Evolutionary conservation across 2,888 invertebrate genomes (phyloP).

Genomic region (Brachyptera risi): DNA sequence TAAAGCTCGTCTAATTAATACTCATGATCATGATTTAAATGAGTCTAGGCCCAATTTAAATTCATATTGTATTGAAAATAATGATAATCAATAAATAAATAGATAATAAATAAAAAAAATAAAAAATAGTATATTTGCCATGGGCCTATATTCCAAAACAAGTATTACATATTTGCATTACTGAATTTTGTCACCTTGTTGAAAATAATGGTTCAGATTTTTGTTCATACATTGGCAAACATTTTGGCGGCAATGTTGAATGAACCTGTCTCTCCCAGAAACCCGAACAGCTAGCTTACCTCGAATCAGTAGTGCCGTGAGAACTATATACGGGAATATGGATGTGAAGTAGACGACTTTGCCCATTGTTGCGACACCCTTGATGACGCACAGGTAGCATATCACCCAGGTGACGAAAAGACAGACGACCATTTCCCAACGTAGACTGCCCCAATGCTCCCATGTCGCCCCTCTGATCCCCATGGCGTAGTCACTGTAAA

Average conservation of each 20-base stretch:
- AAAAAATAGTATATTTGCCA: no score
- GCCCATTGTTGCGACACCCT: slow-evolving; percentile 38
- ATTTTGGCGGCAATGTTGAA: not conserved
- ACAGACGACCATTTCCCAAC: slow-evolving; percentile 48
- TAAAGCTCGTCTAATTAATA: no score
- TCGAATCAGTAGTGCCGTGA: slow-evolving; percentile 31
- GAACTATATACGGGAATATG: slow-evolving; percentile 29
- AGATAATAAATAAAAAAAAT: no score
- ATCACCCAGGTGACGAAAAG: slow-evolving; percentile 47
- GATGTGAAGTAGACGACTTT: slow-evolving; percentile 33
- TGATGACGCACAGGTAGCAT: slow-evolving; percentile 36
- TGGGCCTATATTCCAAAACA: no score
- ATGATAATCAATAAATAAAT: no score
- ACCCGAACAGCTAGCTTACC: slow-evolving; percentile 23
- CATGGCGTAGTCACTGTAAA: slow-evolving; percentile 30
- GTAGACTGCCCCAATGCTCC: slow-evolving; percentile 40
- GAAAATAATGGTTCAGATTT: not conserved
- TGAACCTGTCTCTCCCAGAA: not conserved
- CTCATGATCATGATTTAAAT: no score
- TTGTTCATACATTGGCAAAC: not conserved
- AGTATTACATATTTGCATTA: not conserved
- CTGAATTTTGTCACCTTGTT: not conserved
- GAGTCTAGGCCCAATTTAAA: no score
- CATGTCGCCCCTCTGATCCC: slow-evolving; percentile 36
- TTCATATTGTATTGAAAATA: no score